phyloP scores from a whole-genome alignment of 2,888 invertebrate genomes.

The Xestia sexstrigata region DNA sequence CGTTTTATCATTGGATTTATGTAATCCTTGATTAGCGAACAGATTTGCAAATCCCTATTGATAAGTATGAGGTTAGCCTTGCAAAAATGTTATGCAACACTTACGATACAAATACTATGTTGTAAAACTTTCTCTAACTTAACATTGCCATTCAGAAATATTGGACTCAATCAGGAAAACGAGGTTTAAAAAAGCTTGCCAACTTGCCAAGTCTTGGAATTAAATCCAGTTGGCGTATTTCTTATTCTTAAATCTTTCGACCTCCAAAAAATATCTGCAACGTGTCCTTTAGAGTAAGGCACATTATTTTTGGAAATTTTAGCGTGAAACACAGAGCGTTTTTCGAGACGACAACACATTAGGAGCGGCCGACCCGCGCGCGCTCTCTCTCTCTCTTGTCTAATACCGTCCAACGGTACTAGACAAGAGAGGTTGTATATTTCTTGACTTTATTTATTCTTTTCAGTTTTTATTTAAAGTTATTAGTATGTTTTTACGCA shows the following conservation, averaged over 20 bases:
- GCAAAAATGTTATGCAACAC: background rate
- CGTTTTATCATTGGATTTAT: slow-evolving; percentile 22
- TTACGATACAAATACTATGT: background rate
- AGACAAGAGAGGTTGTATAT: no score
- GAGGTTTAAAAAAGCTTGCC: background rate
- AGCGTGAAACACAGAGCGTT: no score
- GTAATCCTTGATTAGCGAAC: slow-evolving; percentile 21
- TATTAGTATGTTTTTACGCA: no score
- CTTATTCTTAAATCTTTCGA: background rate
- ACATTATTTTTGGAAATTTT: no score
- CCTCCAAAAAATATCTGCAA: background rate
- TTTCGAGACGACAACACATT: background rate
- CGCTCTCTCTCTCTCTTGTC: no score
- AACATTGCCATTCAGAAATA: background rate
- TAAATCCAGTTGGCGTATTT: background rate
- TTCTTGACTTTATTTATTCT: no score
- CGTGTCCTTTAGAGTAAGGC: background rate
- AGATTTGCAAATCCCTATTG: slow-evolving; percentile 12
- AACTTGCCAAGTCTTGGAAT: background rate
- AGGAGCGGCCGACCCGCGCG: background rate
- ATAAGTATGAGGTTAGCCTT: background rate
- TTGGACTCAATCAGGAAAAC: background rate
- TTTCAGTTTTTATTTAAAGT: no score
- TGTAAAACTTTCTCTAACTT: background rate
- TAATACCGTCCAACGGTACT: no score